Evolutionary conservation across 2,888 invertebrate species (phyloP).

Genomic region (Dichetophora obliterata): DNA sequence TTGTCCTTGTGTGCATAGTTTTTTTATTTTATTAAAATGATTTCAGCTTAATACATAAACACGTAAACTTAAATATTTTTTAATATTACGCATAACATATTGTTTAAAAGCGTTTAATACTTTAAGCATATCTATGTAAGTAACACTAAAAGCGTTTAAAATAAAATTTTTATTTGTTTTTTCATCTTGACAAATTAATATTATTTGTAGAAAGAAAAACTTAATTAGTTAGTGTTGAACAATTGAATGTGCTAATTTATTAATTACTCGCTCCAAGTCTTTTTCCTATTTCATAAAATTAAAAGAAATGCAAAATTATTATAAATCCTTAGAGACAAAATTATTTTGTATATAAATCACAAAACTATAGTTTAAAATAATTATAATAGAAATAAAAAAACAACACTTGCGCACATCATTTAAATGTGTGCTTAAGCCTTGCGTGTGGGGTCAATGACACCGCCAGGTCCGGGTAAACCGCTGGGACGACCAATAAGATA

Average conservation of each 20-base stretch:
- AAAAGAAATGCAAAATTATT: conserved; percentile 29
- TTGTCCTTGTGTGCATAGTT: conserved; percentile 4
- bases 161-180: conserved; percentile 5
- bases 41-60: conserved; percentile 4
- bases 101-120: conserved; percentile 17
- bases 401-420: background rate
- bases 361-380: conserved; percentile 24
- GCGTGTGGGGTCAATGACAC: conserved; percentile 75
- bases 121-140: conserved; percentile 17
- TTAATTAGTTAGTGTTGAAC: background rate
- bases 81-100: background rate
- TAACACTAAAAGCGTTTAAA: conserved; percentile 28
- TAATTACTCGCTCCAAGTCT: conserved; percentile 25
- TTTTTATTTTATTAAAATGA: conserved; percentile 14
- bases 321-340: conserved; percentile 26
- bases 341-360: conserved; percentile 35
- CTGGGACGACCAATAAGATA: conserved; percentile 82
- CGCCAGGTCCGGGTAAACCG: conserved; percentile 92
- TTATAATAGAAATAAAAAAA: background rate
- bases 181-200: conserved; percentile 20
- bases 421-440: conserved; percentile 51
- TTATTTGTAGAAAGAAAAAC: background rate
- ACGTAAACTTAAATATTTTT: conserved; percentile 18
- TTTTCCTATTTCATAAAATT: conserved; percentile 30
- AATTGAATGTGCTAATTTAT: conserved; percentile 9